Evolutionary conservation across 92 coral and sea anemone genomes (phyloP), one percentile per base, ranked within the genome.

Genomic region (Bergia puertoricense): DNA sequence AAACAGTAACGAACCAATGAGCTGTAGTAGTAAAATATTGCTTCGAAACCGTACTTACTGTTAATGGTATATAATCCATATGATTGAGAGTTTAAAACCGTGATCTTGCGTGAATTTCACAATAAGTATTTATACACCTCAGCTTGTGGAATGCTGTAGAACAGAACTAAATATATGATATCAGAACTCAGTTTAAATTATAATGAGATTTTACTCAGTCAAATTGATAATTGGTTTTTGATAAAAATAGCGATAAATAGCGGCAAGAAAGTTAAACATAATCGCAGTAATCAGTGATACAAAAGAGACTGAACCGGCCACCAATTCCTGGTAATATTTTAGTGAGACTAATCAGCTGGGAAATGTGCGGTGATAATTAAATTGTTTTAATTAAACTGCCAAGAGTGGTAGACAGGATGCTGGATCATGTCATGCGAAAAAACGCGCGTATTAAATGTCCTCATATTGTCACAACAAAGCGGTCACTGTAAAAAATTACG

Each of bases 391-490:
- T 74, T 20, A 6, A 18, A 42, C 36, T 76, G 80, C 51, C 36
- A 76, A 1, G n/a, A 42, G 42, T 45, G 38, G 46, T 76, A 22
- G 38, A 79, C 82, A 79, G 82, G 82, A 79, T 23, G 65, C 43
- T 23, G 22, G 30, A 37, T 73, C 43, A 73, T 79, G 82, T 79
- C 67, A 48, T 5, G 15, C 13, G 66, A 16, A 20, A 45, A 45
- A 54, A 30, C 43, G 40, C 77, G 2, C 82, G 82, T 79, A 79
- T 79, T 79, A n/a, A 79, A 79, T 79, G 66, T n/a, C 82, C 62
- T 79, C 44, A 79, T 50, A 6, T 36, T 79, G 82, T 79, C 82
- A 79, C 82, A 79, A 79, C 82, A 79, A 79, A n/a, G 82, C 82
- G 62, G 82, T 79, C 67, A 50, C 82, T 50, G 66, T 79, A 39